Conservation (phyloP, 2,113 vertebrate species). For the Bolborhynchus lineola region DNA sequence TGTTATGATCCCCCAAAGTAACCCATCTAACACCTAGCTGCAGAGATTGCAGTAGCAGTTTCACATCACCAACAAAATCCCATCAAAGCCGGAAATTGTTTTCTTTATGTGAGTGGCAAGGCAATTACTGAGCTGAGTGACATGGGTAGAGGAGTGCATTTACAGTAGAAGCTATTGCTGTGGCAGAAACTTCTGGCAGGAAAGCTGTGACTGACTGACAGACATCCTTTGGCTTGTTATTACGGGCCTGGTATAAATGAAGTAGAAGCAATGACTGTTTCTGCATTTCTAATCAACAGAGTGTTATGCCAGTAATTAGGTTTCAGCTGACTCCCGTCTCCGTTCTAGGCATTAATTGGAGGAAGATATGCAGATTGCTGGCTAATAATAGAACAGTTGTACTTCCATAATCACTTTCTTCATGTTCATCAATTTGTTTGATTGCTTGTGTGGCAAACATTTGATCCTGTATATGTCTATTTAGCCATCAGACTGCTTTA, state of each 20-base stretch:
- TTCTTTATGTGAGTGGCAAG: conserved; percentile 53
- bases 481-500: conserved; percentile 46
- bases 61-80: not conserved
- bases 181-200: conserved; percentile 17
- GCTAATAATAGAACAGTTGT: conserved; percentile 76
- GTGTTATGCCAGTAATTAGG: conserved; percentile 72
- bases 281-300: conserved; percentile 70
- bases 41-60: conserved; percentile 21
- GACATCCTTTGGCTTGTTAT: conserved; percentile 51
- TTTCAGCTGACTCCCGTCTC: conserved; percentile 63
- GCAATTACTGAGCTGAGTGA: conserved; percentile 55
- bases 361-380: conserved; percentile 65
- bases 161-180: conserved; percentile 20
- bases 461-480: conserved; percentile 58
- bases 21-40: not conserved
- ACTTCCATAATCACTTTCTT: conserved; percentile 72
- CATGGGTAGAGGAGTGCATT: not conserved
- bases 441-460: conserved; percentile 73
- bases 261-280: conserved; percentile 42
- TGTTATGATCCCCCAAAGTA: conserved; percentile 29
- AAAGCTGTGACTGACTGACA: conserved; percentile 62
- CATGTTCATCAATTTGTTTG: conserved; percentile 71
- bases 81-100: conserved; percentile 43
- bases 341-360: conserved; percentile 71
- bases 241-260: conserved; percentile 50